Percentiles rank a stretch among this genome's conserved stretches.
Conservation (phyloP, 2,113 vertebrate species). For the Natator depressus region DNA sequence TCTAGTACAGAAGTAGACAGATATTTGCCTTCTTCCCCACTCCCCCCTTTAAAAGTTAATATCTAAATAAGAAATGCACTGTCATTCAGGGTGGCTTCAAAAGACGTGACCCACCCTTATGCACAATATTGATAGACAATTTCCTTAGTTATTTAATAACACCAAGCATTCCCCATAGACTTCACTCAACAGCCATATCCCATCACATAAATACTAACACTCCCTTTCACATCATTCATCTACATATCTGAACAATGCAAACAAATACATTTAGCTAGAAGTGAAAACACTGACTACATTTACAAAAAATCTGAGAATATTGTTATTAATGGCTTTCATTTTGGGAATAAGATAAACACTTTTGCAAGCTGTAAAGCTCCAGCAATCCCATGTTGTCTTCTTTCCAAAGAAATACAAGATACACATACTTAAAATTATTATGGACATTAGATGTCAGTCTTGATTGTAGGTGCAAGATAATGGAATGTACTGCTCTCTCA, state of each 20-base stretch:
- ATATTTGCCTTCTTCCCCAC: not conserved
- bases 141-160: conserved; percentile 68
- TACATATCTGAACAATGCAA: conserved; percentile 42
- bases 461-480: not conserved
- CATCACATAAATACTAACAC: conserved; percentile 24
- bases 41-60: conserved; percentile 16
- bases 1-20: conserved; percentile 20
- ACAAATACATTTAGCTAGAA: conserved; percentile 52
- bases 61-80: conserved; percentile 28
- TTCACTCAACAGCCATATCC: conserved; percentile 55
- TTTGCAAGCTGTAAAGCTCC: not conserved
- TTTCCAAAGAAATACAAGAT: not conserved
- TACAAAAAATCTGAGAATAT: not conserved
- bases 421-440: not conserved
- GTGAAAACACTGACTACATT: conserved; percentile 14
- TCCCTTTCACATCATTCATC: conserved; percentile 55
- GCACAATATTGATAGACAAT: conserved; percentile 65
- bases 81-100: conserved; percentile 40
- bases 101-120: conserved; percentile 23
- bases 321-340: not conserved
- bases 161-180: conserved; percentile 39
- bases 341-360: conserved; percentile 7
- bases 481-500: not conserved
- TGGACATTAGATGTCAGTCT: not conserved
- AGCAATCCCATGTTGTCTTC: not conserved